phyloP scores from a whole-genome alignment of 2,113 vertebrate genomes.

The Brienomyrus brachyistius region DNA sequence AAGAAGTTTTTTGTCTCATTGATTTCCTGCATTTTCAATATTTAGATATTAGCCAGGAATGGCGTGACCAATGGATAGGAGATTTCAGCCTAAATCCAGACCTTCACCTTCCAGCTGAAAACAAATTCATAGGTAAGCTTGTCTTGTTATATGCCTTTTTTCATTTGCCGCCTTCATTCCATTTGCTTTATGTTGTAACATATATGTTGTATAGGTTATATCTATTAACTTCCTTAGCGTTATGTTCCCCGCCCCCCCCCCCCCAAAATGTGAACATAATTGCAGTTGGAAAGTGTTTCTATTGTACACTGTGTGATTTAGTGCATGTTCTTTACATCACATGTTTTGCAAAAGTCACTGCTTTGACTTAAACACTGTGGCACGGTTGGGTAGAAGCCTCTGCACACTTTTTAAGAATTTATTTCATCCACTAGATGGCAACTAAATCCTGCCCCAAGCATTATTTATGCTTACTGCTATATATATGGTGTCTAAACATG shows the following conservation, averaged over 20 bases:
- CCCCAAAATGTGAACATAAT: neutral
- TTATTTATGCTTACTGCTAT: neutral
- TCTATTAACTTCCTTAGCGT: no score
- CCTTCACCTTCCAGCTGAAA: slow-evolving; percentile 85
- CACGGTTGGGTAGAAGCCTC: neutral
- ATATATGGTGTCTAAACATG: neutral
- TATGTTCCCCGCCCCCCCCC: no score
- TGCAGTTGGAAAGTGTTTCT: neutral
- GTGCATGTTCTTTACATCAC: neutral
- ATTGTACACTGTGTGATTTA: neutral
- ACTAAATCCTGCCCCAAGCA: neutral
- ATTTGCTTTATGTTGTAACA: neutral
- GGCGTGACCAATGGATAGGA: slow-evolving; percentile 74
- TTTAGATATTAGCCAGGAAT: slow-evolving; percentile 73
- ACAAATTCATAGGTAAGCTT: slow-evolving; percentile 86
- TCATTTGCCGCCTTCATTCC: neutral
- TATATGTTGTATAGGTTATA: no score
- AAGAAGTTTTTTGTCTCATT: neutral
- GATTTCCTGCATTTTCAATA: neutral
- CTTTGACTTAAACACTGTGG: neutral
- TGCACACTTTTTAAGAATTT: neutral
- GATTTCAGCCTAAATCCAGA: slow-evolving; percentile 73
- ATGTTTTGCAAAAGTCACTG: neutral
- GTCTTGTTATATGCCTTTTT: neutral
- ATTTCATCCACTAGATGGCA: neutral